Conservation (phyloP, 2,797 vertebrate species). For the Rhinichthys osculus region DNA sequence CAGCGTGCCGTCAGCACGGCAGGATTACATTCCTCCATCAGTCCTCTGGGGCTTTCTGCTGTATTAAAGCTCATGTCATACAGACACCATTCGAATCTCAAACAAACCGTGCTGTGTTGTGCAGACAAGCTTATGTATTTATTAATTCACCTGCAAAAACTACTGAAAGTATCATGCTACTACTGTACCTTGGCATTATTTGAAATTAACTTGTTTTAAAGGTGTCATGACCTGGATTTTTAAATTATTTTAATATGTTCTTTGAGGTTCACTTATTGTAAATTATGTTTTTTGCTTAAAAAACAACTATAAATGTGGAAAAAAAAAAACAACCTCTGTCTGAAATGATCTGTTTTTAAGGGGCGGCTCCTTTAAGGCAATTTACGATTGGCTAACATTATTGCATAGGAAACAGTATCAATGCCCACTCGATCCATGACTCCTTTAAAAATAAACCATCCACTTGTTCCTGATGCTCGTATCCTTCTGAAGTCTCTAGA, state of each 20-base stretch:
- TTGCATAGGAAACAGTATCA: no score
- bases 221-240: not conserved
- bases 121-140: slow-evolving; percentile 10
- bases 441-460: not conserved
- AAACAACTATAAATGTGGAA: not conserved
- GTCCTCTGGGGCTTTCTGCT: slow-evolving; percentile 28
- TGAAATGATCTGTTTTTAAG: not conserved
- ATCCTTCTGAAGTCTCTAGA: not conserved
- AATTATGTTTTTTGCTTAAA: not conserved
- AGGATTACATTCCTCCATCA: slow-evolving; percentile 30
- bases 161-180: not conserved
- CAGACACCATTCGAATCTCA: slow-evolving; percentile 22
- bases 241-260: not conserved
- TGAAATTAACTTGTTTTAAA: not conserved
- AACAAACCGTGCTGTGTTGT: slow-evolving; percentile 22
- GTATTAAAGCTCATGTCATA: slow-evolving; percentile 40
- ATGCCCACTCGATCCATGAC: not conserved
- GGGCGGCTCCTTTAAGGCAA: not conserved
- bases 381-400: not conserved
- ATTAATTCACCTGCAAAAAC: slow-evolving; percentile 1
- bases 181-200: not conserved
- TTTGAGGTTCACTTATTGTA: not conserved
- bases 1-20: slow-evolving; percentile 15
- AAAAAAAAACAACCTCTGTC: not conserved
- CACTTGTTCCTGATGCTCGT: not conserved